Evolutionary conservation across 2,113 vertebrate species (phyloP).

Genomic region (Origma solitaria): DNA sequence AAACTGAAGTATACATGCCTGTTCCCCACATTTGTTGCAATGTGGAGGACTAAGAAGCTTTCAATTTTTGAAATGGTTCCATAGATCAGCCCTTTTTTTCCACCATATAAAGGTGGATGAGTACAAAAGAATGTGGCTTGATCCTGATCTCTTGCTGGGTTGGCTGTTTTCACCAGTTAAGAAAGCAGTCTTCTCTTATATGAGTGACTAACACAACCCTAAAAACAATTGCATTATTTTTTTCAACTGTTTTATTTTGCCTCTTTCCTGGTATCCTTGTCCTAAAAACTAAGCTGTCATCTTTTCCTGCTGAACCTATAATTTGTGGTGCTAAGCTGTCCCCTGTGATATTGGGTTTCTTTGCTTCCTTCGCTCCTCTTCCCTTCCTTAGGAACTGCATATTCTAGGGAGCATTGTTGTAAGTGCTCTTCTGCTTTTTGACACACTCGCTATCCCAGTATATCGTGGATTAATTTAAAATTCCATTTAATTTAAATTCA

Average conservation of each 20-base stretch:
- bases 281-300: not conserved
- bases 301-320: not conserved
- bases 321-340: not conserved
- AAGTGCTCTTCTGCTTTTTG: not conserved
- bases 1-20: not conserved
- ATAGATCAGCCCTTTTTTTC: not conserved
- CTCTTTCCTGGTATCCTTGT: not conserved
- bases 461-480: not conserved
- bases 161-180: not conserved
- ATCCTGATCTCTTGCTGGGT: not conserved
- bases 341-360: not conserved
- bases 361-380: not conserved
- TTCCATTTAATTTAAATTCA: not conserved
- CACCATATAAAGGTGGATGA: not conserved
- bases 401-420: not conserved
- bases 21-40: not conserved
- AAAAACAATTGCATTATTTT: not conserved
- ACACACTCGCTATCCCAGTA: not conserved
- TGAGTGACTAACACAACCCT: not conserved
- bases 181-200: not conserved
- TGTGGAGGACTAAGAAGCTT: not conserved
- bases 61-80: not conserved
- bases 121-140: not conserved
- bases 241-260: not conserved
- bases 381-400: not conserved